These are phyloP conservation scores for Lucilia cuprina DNA, from an alignment of 1,140 invertebrate species.

Conservation along the genomic window DNA sequence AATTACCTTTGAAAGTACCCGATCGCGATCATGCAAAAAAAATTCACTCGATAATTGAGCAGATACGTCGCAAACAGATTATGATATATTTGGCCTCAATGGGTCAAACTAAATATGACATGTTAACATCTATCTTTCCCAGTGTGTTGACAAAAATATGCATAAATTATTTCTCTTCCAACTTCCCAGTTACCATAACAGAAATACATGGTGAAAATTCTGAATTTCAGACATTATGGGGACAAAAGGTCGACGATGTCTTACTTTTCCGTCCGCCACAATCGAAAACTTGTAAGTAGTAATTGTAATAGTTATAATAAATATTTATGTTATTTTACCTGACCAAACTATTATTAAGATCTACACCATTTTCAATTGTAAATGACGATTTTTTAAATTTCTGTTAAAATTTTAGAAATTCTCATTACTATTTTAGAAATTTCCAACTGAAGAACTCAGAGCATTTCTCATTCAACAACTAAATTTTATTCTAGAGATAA, in stretches of 20 bases:
- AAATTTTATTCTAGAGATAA: too few species aligned
- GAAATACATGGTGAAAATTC: conserved; percentile 67
- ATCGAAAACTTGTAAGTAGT: conserved; percentile 77
- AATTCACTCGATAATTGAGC: conserved; percentile 68
- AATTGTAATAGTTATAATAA: too few species aligned
- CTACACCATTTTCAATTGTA: too few species aligned
- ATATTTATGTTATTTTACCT: too few species aligned
- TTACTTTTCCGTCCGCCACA: conserved; percentile 82
- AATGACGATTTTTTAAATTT: too few species aligned
- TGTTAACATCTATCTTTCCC: conserved; percentile 73
- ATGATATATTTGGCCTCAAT: conserved; percentile 74
- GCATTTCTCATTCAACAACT: too few species aligned
- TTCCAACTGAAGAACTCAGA: too few species aligned
- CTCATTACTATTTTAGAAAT: too few species aligned
- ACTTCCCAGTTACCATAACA: conserved; percentile 76
- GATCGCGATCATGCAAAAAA: conserved; percentile 52
- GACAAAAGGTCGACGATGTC: conserved; percentile 71
- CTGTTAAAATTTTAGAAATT: too few species aligned
- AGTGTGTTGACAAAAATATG: conserved; percentile 71
- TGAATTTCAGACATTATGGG: conserved; percentile 67
- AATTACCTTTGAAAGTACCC: conserved; percentile 62
- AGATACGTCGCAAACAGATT: conserved; percentile 70
- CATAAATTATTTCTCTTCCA: conserved; percentile 74
- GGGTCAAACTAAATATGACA: conserved; percentile 71
- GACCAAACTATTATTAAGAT: too few species aligned